Conservation (phyloP, 2,797 vertebrate genomes). For the Capromys pilorides region DNA sequence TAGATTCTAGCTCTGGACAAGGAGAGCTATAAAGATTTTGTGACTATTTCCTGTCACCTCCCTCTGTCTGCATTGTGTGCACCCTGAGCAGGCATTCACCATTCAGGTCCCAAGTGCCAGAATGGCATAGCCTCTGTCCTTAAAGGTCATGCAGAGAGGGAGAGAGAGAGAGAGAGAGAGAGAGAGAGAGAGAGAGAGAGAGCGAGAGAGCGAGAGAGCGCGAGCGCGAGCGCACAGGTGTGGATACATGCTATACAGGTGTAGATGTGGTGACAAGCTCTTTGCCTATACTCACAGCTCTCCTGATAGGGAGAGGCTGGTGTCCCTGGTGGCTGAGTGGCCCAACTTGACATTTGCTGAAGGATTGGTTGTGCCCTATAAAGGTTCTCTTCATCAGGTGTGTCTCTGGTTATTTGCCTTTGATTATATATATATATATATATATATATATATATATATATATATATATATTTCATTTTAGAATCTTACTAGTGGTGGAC, state of each 20-base stretch:
- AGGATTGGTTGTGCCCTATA: too few species aligned
- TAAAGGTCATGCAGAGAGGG: neutral
- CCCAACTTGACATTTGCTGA: too few species aligned
- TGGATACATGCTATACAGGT: rapidly evolving
- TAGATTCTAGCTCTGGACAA: neutral
- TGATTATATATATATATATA: neutral
- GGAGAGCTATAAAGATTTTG: neutral
- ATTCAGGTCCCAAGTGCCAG: neutral
- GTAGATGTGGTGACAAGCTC: rapidly evolving
- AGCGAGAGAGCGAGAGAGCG: too few species aligned
- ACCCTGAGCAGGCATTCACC: neutral
- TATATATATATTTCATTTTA: neutral
- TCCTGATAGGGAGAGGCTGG: neutral
- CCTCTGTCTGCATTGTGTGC: neutral
- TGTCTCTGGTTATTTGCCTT: neutral
- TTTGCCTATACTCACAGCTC: neutral
- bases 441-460: too few species aligned
- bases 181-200: too few species aligned
- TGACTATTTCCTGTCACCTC: too few species aligned
- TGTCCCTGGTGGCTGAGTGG: neutral
- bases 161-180: too few species aligned
- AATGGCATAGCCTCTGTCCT: neutral
- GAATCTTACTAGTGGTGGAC: neutral
- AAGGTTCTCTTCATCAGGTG: neutral
- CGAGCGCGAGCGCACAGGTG: too few species aligned